A percentile compares a stretch with the other conserved stretches of the same genome.
These are phyloP conservation scores for Dicranocentrus wangi DNA, from an alignment of 2,888 invertebrate species.

Conservation along the genomic window DNA sequence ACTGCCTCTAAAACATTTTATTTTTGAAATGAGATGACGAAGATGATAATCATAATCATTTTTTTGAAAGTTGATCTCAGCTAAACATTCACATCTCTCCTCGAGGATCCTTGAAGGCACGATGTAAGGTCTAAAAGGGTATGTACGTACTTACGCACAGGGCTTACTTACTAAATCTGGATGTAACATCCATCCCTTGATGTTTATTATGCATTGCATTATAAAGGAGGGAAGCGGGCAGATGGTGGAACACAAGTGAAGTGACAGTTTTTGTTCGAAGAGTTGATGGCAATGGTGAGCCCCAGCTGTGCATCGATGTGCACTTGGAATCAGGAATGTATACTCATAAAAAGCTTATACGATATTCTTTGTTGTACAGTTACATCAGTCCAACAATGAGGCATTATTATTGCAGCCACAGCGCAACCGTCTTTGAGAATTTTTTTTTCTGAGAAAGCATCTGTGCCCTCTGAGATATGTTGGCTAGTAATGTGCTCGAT, in stretches of 20 bases:
- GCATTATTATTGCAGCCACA: conserved; percentile 24
- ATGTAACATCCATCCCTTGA: background rate
- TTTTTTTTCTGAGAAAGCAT: conserved; percentile 13
- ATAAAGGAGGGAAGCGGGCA: conserved; percentile 13
- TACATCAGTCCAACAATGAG: conserved; percentile 38
- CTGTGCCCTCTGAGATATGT: background rate
- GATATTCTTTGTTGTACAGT: background rate
- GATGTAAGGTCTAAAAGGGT: background rate
- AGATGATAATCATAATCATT: conserved; percentile 58
- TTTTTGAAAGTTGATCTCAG: too few relatives aligned
- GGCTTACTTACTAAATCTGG: background rate
- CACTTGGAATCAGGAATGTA: conserved; percentile 50
- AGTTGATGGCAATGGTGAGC: conserved; percentile 65
- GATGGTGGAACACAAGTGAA: conserved; percentile 66
- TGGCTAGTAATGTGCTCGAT: conserved; percentile 28
- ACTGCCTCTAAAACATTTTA: conserved; percentile 32
- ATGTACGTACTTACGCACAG: background rate
- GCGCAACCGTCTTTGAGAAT: conserved; percentile 2
- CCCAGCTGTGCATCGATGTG: conserved; percentile 68
- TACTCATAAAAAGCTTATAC: too few relatives aligned
- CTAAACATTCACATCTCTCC: too few relatives aligned
- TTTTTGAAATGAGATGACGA: conserved; percentile 37
- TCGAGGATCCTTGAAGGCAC: conserved; percentile 9
- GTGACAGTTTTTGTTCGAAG: conserved; percentile 69
- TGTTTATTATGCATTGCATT: background rate